Evolutionary conservation across 53 echinoderm and acorn worm species (phyloP).

Genomic region (Actinopyga echinites): DNA sequence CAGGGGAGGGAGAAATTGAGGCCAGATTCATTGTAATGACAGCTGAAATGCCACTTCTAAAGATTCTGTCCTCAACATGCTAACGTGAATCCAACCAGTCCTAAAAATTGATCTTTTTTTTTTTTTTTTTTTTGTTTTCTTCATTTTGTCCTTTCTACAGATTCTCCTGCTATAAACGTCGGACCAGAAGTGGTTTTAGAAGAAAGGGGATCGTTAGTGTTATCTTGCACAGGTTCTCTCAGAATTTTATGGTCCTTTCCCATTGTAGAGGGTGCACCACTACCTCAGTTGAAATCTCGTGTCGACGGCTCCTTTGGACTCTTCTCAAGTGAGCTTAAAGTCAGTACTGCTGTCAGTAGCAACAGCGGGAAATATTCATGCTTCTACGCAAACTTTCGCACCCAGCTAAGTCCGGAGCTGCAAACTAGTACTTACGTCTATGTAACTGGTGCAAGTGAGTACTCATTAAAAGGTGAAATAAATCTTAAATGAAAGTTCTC

Average conservation of each 20-base stretch:
- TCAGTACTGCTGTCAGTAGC: background rate
- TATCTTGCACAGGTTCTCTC: slow-evolving; percentile 23
- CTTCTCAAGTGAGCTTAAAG: background rate
- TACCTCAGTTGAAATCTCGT: background rate
- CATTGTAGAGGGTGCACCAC: background rate
- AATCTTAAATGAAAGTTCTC: too few species aligned
- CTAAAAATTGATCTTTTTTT: too few species aligned
- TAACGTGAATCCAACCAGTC: too few species aligned
- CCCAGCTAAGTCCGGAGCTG: background rate
- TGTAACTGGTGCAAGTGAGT: background rate
- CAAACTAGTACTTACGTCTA: slow-evolving; percentile 14
- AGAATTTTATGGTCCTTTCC: slow-evolving; percentile 38
- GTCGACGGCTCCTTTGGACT: background rate
- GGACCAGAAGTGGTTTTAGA: background rate
- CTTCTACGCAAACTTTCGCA: slow-evolving; percentile 5
- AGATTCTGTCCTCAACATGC: too few species aligned
- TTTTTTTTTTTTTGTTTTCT: too few species aligned
- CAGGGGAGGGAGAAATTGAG: too few species aligned
- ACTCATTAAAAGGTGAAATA: too few species aligned
- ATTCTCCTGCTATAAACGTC: slow-evolving; percentile 10
- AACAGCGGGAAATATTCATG: slow-evolving; percentile 31
- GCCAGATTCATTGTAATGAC: too few species aligned
- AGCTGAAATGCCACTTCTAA: too few species aligned
- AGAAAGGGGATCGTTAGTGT: background rate
- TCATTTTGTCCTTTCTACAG: background rate